Conservation (phyloP, 2,888 invertebrate genomes). For the Crossocerus cetratus region DNA sequence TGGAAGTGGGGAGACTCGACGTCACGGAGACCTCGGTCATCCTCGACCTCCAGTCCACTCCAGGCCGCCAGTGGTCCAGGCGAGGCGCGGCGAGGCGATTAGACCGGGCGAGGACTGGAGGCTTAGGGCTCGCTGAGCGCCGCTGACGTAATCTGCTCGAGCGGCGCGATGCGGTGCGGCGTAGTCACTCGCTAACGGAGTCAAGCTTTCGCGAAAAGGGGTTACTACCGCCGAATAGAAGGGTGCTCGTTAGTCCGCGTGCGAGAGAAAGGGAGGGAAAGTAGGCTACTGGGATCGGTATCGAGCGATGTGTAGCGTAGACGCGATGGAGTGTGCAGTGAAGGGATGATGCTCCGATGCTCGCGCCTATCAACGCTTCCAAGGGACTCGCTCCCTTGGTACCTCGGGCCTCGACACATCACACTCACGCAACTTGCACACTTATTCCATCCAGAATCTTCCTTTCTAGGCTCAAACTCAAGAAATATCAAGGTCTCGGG, state of each 20-base stretch:
- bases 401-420: too few species aligned
- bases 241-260: not conserved
- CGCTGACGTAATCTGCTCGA: conserved; percentile 56
- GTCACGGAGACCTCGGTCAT: conserved; percentile 42
- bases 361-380: conserved; percentile 37
- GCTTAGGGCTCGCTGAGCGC: conserved; percentile 55
- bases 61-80: too few species aligned
- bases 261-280: conserved; percentile 21
- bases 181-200: conserved; percentile 23
- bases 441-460: too few species aligned
- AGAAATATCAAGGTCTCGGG: too few species aligned
- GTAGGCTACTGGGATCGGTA: conserved; percentile 58
- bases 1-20: conserved; percentile 54
- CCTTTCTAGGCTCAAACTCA: too few species aligned
- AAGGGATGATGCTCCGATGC: conserved; percentile 44
- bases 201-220: conserved; percentile 36
- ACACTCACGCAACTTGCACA: conserved; percentile 21
- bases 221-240: conserved; percentile 24
- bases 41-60: too few species aligned
- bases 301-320: conserved; percentile 49
- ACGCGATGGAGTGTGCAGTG: conserved; percentile 53
- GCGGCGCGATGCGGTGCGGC: too few species aligned
- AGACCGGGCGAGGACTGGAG: conserved; percentile 33
- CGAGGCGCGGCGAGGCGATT: conserved; percentile 17
- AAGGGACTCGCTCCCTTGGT: conserved; percentile 29